Conservation (phyloP, 2,888 invertebrate genomes). For the Tinea pellionella region DNA sequence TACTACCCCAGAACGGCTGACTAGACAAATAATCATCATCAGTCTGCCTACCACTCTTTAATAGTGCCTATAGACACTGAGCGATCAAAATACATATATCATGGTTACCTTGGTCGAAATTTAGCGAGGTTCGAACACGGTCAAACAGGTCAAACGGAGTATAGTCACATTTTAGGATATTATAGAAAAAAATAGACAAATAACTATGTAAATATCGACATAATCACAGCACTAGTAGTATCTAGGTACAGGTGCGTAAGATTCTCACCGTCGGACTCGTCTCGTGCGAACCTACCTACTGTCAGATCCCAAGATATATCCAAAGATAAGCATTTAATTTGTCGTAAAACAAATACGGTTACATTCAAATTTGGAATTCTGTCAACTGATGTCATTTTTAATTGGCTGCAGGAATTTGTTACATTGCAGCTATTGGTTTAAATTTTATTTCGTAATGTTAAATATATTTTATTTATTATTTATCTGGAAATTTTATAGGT, state of each 20-base stretch:
- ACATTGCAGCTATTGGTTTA: neutral
- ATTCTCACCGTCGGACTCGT: constrained; percentile 41
- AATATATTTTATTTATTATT: too few species aligned
- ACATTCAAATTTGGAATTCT: neutral
- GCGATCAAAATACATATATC: too few species aligned
- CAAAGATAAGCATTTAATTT: constrained; percentile 7
- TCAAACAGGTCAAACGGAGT: too few species aligned
- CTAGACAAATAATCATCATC: too few species aligned
- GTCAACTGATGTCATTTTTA: neutral
- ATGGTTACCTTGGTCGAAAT: too few species aligned
- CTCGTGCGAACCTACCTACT: neutral
- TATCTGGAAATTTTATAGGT: too few species aligned
- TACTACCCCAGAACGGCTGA: too few species aligned
- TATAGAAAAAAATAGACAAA: neutral
- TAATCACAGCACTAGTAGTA: neutral
- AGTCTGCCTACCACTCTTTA: too few species aligned
- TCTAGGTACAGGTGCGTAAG: constrained; percentile 53
- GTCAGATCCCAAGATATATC: neutral
- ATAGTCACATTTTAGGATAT: too few species aligned
- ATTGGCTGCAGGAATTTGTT: neutral
- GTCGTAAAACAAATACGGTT: neutral
- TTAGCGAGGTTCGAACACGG: too few species aligned
- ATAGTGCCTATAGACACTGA: too few species aligned
- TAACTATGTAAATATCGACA: constrained; percentile 19
- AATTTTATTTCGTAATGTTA: too few species aligned